Evolutionary conservation across 64 coral and sea anemone genomes (phyloP).

Genomic region (Actinia tenebrosa): DNA sequence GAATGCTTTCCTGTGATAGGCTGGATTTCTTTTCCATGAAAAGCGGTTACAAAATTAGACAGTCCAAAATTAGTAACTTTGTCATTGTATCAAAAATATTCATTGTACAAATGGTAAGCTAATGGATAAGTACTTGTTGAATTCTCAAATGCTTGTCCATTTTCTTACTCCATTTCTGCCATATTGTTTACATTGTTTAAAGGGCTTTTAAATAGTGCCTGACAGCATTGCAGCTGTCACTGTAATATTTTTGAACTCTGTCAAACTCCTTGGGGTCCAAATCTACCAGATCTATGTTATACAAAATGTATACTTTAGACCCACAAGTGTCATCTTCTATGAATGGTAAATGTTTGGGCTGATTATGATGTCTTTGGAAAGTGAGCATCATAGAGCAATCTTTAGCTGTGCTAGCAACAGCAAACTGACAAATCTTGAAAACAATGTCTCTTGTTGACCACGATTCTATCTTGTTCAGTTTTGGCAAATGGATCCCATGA

Average conservation of each 20-base stretch:
- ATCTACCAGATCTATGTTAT: slow-evolving; percentile 81
- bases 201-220: slow-evolving; percentile 34
- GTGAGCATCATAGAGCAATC: slow-evolving; percentile 81
- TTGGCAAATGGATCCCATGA: not conserved
- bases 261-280: slow-evolving; percentile 87
- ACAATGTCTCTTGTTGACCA: slow-evolving; percentile 21
- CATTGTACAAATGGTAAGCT: too few species aligned
- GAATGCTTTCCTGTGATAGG: too few species aligned
- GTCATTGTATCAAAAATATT: too few species aligned
- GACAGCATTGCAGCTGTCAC: slow-evolving; percentile 48
- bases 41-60: too few species aligned
- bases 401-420: slow-evolving; percentile 80
- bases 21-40: too few species aligned
- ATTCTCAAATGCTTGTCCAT: too few species aligned
- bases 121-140: too few species aligned
- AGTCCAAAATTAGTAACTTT: too few species aligned
- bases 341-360: not conserved
- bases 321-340: slow-evolving; percentile 14
- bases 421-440: slow-evolving; percentile 69
- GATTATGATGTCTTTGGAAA: slow-evolving; percentile 39
- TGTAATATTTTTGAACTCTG: slow-evolving; percentile 73
- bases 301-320: slow-evolving; percentile 12
- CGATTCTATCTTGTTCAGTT: not conserved
- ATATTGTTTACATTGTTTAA: not conserved
- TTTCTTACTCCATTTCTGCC: too few species aligned